phyloP scores from a whole-genome alignment of 1,140 invertebrate genomes.

The Magallana angulata region DNA sequence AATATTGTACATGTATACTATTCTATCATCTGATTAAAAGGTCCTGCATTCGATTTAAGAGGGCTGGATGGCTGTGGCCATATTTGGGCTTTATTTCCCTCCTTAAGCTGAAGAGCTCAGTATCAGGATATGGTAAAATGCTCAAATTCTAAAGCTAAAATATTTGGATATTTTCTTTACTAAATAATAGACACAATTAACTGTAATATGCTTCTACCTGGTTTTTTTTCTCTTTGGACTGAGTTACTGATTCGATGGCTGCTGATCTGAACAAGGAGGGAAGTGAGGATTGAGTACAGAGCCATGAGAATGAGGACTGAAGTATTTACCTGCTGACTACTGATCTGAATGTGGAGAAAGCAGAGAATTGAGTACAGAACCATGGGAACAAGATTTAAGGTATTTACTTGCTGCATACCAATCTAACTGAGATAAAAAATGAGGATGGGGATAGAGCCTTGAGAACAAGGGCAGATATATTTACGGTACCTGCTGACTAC shows the following conservation, averaged over 20 bases:
- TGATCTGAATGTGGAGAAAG: neutral
- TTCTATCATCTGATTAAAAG: too few relatives aligned
- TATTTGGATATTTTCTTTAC: too few relatives aligned
- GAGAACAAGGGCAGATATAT: neutral
- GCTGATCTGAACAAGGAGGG: slow-evolving; percentile 59
- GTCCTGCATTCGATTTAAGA: slow-evolving; percentile 14
- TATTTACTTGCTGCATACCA: slow-evolving; percentile 52
- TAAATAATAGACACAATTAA: too few relatives aligned
- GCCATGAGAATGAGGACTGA: slow-evolving; percentile 49
- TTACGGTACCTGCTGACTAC: neutral
- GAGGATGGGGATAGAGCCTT: slow-evolving; percentile 67
- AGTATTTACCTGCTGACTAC: neutral
- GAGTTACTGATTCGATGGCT: slow-evolving; percentile 49
- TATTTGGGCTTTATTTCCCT: too few relatives aligned
- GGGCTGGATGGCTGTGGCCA: slow-evolving; percentile 42
- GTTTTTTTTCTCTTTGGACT: slow-evolving; percentile 3
- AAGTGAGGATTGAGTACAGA: slow-evolving; percentile 64
- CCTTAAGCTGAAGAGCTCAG: too few relatives aligned
- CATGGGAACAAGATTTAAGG: slow-evolving; percentile 2
- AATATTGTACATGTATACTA: too few relatives aligned
- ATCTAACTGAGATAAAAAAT: slow-evolving; percentile 63
- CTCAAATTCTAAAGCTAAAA: too few relatives aligned
- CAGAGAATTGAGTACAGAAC: too few relatives aligned
- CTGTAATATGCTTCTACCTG: too few relatives aligned
- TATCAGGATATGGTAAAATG: too few relatives aligned